Evolutionary conservation across 2,888 invertebrate species (phyloP).

Genomic region (Papilio protenor): DNA sequence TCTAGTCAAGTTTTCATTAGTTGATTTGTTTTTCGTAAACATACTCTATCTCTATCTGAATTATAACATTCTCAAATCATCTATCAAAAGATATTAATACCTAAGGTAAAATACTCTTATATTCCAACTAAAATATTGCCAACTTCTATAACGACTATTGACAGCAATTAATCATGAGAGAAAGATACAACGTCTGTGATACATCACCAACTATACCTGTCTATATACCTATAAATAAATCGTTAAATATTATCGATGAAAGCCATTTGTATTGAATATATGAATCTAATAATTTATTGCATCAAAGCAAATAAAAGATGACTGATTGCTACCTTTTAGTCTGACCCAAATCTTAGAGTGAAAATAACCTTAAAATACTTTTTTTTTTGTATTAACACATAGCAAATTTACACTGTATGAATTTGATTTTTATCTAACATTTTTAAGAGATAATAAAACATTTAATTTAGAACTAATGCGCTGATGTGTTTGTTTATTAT

Average conservation of each 20-base stretch:
- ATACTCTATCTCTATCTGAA: not conserved
- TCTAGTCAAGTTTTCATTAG: not conserved
- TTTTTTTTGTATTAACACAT: no score
- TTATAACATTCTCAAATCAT: not conserved
- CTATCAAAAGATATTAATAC: constrained; percentile 14
- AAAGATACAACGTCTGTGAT: constrained; percentile 25
- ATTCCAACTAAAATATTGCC: constrained; percentile 30
- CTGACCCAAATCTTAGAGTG: not conserved
- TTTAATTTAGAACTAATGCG: no score
- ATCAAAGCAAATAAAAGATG: not conserved
- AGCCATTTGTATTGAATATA: not conserved
- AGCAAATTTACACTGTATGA: no score
- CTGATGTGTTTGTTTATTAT: no score
- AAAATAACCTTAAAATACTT: not conserved
- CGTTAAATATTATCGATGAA: not conserved
- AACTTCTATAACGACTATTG: constrained; percentile 9
- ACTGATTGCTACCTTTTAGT: not conserved
- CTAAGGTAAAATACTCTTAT: constrained; percentile 15
- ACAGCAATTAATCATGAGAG: constrained; percentile 33
- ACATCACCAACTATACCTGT: constrained; percentile 29
- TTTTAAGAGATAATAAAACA: no score
- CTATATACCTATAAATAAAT: constrained; percentile 31
- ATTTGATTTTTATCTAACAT: no score
- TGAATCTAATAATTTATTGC: constrained; percentile 26
- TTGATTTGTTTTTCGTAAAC: not conserved